phyloP scores from a whole-genome alignment of 2,113 vertebrate genomes.

The Toxotes chatareus region DNA sequence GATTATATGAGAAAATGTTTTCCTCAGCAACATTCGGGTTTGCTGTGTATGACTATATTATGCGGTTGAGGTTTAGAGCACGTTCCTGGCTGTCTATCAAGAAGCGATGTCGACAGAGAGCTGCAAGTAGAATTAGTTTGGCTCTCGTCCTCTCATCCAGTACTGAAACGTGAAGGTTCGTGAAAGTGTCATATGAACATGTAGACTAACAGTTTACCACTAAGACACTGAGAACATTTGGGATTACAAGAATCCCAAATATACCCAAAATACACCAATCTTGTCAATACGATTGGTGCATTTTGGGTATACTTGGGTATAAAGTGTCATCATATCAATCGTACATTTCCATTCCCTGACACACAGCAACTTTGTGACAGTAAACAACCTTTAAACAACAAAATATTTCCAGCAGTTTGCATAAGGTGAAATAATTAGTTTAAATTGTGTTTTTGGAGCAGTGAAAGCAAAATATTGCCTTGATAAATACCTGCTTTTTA shows the following conservation, averaged over 20 bases:
- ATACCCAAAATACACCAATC: conserved; percentile 6
- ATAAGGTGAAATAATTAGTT: neutral
- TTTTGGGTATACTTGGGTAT: too few relatives aligned
- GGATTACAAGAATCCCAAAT: conserved; percentile 51
- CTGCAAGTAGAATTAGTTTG: conserved; percentile 60
- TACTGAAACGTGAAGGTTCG: conserved; percentile 52
- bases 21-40: conserved; percentile 8
- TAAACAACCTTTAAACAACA: neutral
- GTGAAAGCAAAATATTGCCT: neutral
- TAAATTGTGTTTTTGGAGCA: neutral
- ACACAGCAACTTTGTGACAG: too few relatives aligned
- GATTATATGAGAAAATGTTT: conserved; percentile 12
- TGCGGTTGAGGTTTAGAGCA: conserved; percentile 30
- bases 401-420: neutral
- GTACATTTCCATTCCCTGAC: too few relatives aligned
- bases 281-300: too few relatives aligned
- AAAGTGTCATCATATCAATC: too few relatives aligned
- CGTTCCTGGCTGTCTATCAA: conserved; percentile 64
- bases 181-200: conserved; percentile 40
- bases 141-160: conserved; percentile 31
- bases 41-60: conserved; percentile 26
- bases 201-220: conserved; percentile 14
- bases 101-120: conserved; percentile 49
- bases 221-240: conserved; percentile 57
- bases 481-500: neutral